A percentile compares a stretch with the other conserved stretches of the same genome.
phyloP scores from a whole-genome alignment of 2,797 vertebrate species.

The Myotis vivesi region DNA sequence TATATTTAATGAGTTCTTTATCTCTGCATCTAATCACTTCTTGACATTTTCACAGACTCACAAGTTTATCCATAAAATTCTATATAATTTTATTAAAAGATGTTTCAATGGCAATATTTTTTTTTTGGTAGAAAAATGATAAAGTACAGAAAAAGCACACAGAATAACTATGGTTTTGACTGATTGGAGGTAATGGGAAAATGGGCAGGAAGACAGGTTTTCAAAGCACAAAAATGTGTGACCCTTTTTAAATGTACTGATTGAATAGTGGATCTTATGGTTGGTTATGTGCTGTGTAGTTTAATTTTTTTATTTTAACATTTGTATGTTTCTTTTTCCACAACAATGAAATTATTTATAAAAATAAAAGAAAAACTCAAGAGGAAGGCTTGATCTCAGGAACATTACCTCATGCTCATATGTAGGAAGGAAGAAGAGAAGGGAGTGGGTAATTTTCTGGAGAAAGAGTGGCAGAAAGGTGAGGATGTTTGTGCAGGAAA shows the following conservation, averaged over 20 bases:
- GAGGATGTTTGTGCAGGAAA: neutral
- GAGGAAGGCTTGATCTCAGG: neutral
- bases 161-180: neutral
- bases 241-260: neutral
- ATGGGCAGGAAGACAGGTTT: neutral
- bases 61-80: neutral
- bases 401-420: neutral
- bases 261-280: neutral
- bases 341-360: neutral
- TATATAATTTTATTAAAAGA: neutral
- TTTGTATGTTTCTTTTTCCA: neutral
- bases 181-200: neutral
- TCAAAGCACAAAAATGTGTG: neutral
- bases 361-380: neutral
- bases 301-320: neutral
- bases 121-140: neutral
- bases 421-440: neutral
- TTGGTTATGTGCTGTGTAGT: neutral
- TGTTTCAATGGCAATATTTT: neutral
- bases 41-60: neutral
- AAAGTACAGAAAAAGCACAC: neutral
- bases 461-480: neutral
- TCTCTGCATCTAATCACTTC: neutral
- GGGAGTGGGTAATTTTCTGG: neutral
- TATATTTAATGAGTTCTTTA: neutral